A percentile compares a stretch with the other conserved stretches of the same genome.
phyloP scores from a whole-genome alignment of 2,797 vertebrate species.

The Hydrocynus forskahlii region DNA sequence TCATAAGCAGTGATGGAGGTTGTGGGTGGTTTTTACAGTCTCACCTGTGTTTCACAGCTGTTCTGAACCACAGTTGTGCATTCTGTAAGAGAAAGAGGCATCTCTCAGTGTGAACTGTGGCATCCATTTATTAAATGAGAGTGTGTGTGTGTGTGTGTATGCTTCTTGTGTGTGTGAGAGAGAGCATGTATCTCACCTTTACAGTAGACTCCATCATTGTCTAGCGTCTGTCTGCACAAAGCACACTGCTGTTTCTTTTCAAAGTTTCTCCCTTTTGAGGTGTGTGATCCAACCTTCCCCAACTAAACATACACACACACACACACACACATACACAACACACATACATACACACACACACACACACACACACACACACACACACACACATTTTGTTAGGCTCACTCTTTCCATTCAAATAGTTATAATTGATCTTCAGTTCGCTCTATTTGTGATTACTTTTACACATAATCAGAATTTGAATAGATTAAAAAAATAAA shows the following conservation, averaged over 20 bases:
- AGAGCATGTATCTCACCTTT: constrained; percentile 75
- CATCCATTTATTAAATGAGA: not conserved
- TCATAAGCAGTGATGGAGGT: not conserved
- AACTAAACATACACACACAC: constrained; percentile 65
- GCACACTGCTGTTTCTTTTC: constrained; percentile 80
- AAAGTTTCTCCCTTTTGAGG: constrained; percentile 82
- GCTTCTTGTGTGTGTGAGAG: not conserved
- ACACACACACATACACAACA: not conserved
- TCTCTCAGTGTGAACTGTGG: not conserved
- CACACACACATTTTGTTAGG: too few relatives aligned
- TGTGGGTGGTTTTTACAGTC: constrained; percentile 24
- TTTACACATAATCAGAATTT: too few relatives aligned
- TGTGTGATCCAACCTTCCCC: constrained; percentile 74
- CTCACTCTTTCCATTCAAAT: too few relatives aligned
- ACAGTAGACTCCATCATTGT: constrained; percentile 79
- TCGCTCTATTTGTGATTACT: too few relatives aligned
- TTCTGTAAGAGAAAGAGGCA: constrained; percentile 70
- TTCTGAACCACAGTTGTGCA: constrained; percentile 85
- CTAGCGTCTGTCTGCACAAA: constrained; percentile 81
- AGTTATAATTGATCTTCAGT: too few relatives aligned
- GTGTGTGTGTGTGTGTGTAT: not conserved
- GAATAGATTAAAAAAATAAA: not conserved
- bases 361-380: not conserved
- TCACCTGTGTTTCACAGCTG: constrained; percentile 87
- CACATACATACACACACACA: too few relatives aligned